Evolutionary conservation across 2,888 invertebrate species (phyloP), one percentile per base, ranked within the genome.

Genomic region (Ormyrus pomaceus): DNA sequence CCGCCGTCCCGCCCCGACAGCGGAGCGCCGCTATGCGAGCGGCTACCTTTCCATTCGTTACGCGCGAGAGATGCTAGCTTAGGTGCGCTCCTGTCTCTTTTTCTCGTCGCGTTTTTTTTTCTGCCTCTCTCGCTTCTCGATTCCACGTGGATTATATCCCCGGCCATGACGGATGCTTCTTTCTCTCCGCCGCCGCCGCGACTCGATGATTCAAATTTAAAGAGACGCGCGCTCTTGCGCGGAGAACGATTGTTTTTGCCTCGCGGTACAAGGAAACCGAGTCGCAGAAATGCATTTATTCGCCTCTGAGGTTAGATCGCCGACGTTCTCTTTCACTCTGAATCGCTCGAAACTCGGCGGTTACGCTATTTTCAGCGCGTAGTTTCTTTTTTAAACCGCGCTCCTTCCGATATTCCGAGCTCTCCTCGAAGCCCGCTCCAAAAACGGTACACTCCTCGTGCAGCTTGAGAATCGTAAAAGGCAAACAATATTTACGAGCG

Each of bases 31-130:
- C 59, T 10, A 19, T 9, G 13, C 62, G 19, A 9, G 3, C 58
- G 48, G 48, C 61, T 62, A 51, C 70, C 77, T 77, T 77, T 70
- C 50, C 61, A 70, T 77, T 71, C 70, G 70, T 71, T 70, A 59
- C 78, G 66, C 13, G 34, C 53, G 55, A 62, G 9, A 70, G 61
- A 56, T 61, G 51, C n/a, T 58, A 13, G 34, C 66, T 34, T 68
- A 61, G 71, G 61, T 71, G 11, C 50, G 61, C 13, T 50, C n/a
- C 7, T 45, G 6, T 46, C 45, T 34, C 59, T n/a, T 6, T 13
- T 46, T 46, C 50, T 34, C 34, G 34, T 34, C 34, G 34, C 2
- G 34, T 34, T 34, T 2, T 61, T 48, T 46, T 11, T 56, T 45
- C 10, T 6, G 45, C 13, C 58, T 9, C 58, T 8, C 69, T 13